A percentile compares a stretch with the other conserved stretches of the same genome.
Conservation (phyloP, 2,113 vertebrate genomes). For the Ondatra zibethicus region DNA sequence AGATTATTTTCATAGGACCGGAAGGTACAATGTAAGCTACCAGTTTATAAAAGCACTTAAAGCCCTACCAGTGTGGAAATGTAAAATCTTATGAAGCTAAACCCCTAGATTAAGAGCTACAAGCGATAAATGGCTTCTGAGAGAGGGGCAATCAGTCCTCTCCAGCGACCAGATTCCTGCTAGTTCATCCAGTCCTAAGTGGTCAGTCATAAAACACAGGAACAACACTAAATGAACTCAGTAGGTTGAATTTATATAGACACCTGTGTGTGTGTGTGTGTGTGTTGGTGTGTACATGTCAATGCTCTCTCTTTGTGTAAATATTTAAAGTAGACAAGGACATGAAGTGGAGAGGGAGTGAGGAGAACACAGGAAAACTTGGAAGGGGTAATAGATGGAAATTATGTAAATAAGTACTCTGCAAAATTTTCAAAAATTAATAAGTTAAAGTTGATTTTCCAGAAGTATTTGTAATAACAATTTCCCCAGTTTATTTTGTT, state of each 20-base stretch:
- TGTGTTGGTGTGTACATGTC: neutral
- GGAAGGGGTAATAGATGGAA: neutral
- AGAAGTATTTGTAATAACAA: neutral
- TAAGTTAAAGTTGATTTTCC: neutral
- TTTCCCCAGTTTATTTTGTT: neutral
- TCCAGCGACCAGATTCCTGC: neutral
- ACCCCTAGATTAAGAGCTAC: neutral
- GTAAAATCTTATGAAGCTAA: neutral
- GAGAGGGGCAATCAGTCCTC: neutral
- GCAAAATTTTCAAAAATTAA: neutral
- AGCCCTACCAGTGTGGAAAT: accelerated
- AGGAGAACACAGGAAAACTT: neutral
- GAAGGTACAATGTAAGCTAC: neutral
- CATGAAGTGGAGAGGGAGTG: neutral
- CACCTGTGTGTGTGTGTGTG: neutral
- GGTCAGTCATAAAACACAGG: neutral
- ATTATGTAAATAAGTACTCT: neutral
- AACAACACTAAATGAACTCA: neutral
- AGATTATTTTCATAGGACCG: neutral
- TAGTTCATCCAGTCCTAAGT: neutral
- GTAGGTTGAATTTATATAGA: neutral
- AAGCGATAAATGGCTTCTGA: too few species aligned
- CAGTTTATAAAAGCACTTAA: neutral
- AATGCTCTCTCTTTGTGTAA: neutral
- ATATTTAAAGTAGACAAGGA: neutral